phyloP scores from a whole-genome alignment of 2,113 vertebrate species.

The Aplodontia rufa region DNA sequence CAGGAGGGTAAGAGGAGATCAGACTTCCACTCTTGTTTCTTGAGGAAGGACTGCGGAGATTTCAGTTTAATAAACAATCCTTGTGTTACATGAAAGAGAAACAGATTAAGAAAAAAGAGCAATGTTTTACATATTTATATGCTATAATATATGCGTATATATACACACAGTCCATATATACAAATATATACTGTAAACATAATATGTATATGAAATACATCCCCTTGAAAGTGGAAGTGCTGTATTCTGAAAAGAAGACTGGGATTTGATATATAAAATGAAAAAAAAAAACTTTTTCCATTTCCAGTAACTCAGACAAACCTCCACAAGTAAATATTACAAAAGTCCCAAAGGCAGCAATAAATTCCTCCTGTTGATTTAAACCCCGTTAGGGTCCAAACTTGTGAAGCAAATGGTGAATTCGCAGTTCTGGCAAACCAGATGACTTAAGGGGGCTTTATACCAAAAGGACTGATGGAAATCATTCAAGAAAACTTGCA shows the following conservation, averaged over 20 bases:
- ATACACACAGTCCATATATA: too few relatives aligned
- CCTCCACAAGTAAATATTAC: slow-evolving; percentile 29
- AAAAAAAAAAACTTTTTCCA: not conserved
- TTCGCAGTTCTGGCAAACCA: not conserved
- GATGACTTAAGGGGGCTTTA: not conserved
- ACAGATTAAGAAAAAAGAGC: not conserved
- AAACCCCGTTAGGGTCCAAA: slow-evolving; percentile 45
- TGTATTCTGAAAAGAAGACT: slow-evolving; percentile 44
- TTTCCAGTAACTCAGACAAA: slow-evolving; percentile 6
- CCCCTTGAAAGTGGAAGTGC: slow-evolving; percentile 22
- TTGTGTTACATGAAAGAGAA: not conserved
- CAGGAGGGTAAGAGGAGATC: not conserved
- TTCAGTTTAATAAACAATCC: slow-evolving; percentile 1
- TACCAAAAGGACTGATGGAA: slow-evolving; percentile 22
- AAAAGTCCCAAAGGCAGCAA: slow-evolving; percentile 31
- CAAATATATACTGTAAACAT: not conserved
- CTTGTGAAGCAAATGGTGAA: slow-evolving; percentile 52
- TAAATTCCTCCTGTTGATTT: slow-evolving; percentile 65
- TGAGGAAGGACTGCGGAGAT: not conserved
- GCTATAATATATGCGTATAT: not conserved
- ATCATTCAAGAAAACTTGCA: slow-evolving; percentile 41
- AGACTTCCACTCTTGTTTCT: not conserved
- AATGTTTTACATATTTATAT: not conserved
- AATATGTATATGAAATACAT: not conserved
- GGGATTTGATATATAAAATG: slow-evolving; percentile 12